Conservation (phyloP, 2,888 invertebrate genomes). For the Ashinkailepas kermadecensis region DNA sequence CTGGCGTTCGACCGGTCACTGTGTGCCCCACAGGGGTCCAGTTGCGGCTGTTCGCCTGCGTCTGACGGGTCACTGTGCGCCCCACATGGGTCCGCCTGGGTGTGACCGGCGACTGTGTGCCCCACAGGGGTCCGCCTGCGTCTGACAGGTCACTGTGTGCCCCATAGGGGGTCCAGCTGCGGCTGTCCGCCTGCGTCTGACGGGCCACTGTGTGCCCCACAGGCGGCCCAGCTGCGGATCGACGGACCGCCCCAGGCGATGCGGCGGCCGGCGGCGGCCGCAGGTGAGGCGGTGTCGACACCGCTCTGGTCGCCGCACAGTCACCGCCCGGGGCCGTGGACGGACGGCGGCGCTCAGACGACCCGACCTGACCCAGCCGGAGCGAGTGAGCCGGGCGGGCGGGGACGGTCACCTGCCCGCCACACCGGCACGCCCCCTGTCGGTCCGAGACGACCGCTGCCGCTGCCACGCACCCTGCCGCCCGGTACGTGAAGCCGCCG, state of each 20-base stretch:
- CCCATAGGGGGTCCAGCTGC: no score
- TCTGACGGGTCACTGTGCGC: no score
- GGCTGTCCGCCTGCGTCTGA: no score
- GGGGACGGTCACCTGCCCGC: background rate
- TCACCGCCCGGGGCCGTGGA: background rate
- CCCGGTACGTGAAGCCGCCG: constrained; percentile 5
- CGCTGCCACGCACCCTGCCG: constrained; percentile 15
- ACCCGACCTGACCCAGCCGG: background rate
- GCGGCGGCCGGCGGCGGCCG: background rate
- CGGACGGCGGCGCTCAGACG: background rate
- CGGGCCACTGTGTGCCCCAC: background rate
- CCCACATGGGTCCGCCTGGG: no score
- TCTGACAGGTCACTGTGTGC: no score
- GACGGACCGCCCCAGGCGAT: background rate
- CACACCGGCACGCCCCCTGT: background rate
- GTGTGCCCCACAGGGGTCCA: no score
- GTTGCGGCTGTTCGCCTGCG: no score
- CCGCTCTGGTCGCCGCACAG: background rate
- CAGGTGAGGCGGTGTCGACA: constrained; percentile 1
- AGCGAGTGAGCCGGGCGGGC: background rate
- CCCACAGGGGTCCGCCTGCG: no score
- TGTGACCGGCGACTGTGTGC: no score
- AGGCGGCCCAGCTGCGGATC: constrained; percentile 3
- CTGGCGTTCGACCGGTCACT: no score
- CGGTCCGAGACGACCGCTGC: constrained; percentile 4